Base-by-base conservation (phyloP, 2,888 invertebrate species). In the Dione juno region DNA sequence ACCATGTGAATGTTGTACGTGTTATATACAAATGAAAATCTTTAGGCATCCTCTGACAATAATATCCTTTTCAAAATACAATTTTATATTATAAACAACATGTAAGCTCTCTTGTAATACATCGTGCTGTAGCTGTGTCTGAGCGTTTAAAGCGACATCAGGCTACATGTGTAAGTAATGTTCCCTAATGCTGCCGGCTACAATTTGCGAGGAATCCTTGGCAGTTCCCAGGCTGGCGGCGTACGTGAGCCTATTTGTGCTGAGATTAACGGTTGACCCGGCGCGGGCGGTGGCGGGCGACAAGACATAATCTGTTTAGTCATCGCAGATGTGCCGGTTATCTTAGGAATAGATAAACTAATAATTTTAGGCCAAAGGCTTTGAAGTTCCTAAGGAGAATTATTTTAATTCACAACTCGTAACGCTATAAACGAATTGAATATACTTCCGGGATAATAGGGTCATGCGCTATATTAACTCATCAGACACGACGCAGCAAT, bases 201-300 rank as follows among this genome's bases (percentile, higher is more conserved):
- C 83, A 83, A 85, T 85, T 85, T 80, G 76, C 78, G 74, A 79
- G 77, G 80, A 77, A 78, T 76, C 79, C 78, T 72, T 75, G 43
- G 37, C 65, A 52, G 61, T 69, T 63, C 67, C 66, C 66, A 66
- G 63, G 66, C 69, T 52, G 21, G 35, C 59, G 43, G 61, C 75
- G 82, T 86, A 86, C 87, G 89, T 89, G 88, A 85, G 84, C 82
- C 83, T 86, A 87, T 89, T 89, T 89, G 82, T 83, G 82, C 79
- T 80, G 80, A 86, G 87, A 89, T 90, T 88, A 88, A 85, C 88
- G 82, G 81, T 79, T 82, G 84, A 79, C 75, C 77, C 76, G 71
- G 69, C 61, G 28, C 76, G n/a, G 70, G 70, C 50, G 37, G 66
- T 66, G 64, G 70, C 43, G 69, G 57, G 75, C 67, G 81, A 80